These are phyloP conservation scores for Dermochelys coriacea DNA, from an alignment of 2,797 vertebrate genomes.

Conservation along the genomic window DNA sequence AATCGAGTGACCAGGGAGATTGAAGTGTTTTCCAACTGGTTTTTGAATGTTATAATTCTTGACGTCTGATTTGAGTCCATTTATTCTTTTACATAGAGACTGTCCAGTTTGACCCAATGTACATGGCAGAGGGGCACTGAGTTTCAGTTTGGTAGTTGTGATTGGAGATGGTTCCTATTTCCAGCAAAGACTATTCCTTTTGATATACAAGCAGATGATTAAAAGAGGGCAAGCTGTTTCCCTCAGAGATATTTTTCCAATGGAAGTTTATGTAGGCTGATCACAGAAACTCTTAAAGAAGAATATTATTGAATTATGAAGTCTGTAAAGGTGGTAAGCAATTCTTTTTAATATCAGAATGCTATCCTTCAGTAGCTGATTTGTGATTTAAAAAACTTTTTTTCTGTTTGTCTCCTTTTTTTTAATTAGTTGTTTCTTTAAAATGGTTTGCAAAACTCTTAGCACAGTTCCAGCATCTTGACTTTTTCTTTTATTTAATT, in stretches of 20 bases:
- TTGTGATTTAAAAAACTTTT: background rate
- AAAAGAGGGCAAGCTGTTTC: background rate
- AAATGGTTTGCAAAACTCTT: background rate
- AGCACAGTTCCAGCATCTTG: background rate
- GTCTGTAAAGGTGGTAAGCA: background rate
- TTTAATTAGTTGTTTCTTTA: background rate
- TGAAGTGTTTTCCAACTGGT: no score
- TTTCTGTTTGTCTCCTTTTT: background rate
- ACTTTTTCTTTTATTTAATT: background rate
- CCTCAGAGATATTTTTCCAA: background rate
- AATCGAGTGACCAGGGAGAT: no score
- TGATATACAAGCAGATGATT: background rate
- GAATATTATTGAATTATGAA: background rate
- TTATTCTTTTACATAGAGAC: no score
- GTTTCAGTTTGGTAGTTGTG: background rate
- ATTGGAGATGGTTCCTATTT: background rate
- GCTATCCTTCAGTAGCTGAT: background rate
- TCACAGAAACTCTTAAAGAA: background rate
- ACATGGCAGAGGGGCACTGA: no score
- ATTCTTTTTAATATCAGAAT: background rate
- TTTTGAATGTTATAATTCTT: no score
- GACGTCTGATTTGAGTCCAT: no score
- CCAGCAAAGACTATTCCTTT: background rate
- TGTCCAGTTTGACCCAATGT: no score
- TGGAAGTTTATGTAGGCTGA: background rate